Conservation (phyloP, 1,140 invertebrate species). For the Drosophila simulans region DNA sequence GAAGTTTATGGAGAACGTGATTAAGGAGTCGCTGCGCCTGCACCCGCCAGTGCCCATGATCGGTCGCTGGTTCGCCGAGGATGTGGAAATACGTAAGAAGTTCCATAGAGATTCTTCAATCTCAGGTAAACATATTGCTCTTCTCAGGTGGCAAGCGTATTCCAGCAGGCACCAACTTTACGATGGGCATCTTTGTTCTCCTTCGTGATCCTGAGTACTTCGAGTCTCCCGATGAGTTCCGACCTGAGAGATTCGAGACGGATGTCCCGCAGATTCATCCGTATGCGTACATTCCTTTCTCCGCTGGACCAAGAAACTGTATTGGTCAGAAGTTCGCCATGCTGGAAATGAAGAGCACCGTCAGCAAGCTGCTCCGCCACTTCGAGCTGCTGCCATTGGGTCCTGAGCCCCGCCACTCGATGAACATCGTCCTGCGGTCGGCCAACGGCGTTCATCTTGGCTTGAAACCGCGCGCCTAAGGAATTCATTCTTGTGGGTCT, state of each 20-base stretch:
- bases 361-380: constrained; percentile 82
- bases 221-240: constrained; percentile 87
- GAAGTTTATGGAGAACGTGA: constrained; percentile 86
- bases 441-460: constrained; percentile 66
- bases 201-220: constrained; percentile 86
- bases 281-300: constrained; percentile 87
- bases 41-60: constrained; percentile 89
- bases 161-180: constrained; percentile 81
- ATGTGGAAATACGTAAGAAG: constrained; percentile 79
- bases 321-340: constrained; percentile 92
- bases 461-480: constrained; percentile 22
- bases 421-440: constrained; percentile 66
- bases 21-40: constrained; percentile 87
- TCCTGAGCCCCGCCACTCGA: constrained; percentile 41
- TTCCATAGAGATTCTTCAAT: too few relatives aligned
- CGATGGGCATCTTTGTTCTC: constrained; percentile 84
- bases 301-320: constrained; percentile 88
- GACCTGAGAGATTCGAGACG: constrained; percentile 88
- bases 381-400: constrained; percentile 75
- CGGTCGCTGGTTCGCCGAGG: constrained; percentile 86
- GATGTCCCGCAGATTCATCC: constrained; percentile 84
- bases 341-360: constrained; percentile 89
- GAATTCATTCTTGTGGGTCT: neutral
- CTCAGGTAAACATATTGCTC: neutral
- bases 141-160: constrained; percentile 76